These are phyloP conservation scores for Epinephelus malabaricus DNA, from an alignment of 2,797 vertebrate species.

Conservation along the genomic window DNA sequence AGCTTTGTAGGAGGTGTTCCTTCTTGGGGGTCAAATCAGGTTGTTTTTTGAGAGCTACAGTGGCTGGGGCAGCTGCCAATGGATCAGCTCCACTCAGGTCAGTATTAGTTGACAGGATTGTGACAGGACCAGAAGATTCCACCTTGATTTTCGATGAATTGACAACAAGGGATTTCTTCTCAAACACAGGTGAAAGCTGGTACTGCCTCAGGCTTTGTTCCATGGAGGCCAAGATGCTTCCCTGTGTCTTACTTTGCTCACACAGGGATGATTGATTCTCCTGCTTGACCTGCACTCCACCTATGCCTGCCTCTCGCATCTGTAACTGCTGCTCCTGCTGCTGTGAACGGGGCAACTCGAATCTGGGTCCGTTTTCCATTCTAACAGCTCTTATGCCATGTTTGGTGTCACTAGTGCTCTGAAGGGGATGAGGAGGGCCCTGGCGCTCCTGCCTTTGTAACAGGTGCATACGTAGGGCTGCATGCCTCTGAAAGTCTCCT, in stretches of 20 bases:
- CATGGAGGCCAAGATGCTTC: constrained; percentile 96
- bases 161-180: constrained; percentile 90
- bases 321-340: constrained; percentile 67
- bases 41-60: constrained; percentile 77
- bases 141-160: constrained; percentile 94
- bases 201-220: constrained; percentile 95
- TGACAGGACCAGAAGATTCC: constrained; percentile 92
- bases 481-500: constrained; percentile 90
- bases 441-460: constrained; percentile 93
- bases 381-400: constrained; percentile 85
- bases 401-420: constrained; percentile 79
- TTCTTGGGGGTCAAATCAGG: constrained; percentile 92
- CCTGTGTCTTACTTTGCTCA: constrained; percentile 77
- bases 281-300: constrained; percentile 76
- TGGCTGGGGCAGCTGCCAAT: constrained; percentile 52
- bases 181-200: constrained; percentile 93
- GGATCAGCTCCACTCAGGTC: constrained; percentile 84
- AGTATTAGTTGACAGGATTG: constrained; percentile 89
- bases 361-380: constrained; percentile 87
- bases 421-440: constrained; percentile 83
- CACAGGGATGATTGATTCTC: constrained; percentile 82
- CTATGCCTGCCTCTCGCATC: constrained; percentile 78
- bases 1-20: constrained; percentile 92
- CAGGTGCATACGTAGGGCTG: constrained; percentile 93
- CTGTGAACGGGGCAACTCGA: constrained; percentile 71